Evolutionary conservation across 1,140 invertebrate genomes (phyloP).

Genomic region (Aphaenogaster floridana): DNA sequence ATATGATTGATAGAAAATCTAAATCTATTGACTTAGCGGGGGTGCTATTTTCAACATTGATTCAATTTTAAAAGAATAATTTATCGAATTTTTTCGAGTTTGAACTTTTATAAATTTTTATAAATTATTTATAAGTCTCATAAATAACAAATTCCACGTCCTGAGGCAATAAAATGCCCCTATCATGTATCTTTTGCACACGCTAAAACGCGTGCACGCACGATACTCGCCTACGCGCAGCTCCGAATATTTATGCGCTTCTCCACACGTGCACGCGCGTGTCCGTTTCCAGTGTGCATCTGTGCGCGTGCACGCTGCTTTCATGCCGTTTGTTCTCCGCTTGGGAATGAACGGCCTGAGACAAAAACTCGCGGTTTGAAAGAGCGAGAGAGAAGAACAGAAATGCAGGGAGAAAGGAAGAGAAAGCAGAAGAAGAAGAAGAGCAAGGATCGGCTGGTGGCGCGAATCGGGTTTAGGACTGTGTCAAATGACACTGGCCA

Average conservation of each 20-base stretch:
- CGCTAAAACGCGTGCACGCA: conserved; percentile 33
- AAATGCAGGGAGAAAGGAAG: background rate
- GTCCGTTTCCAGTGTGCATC: conserved; percentile 13
- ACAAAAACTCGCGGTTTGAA: conserved; percentile 66
- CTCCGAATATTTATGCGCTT: conserved; percentile 37
- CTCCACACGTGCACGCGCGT: conserved; percentile 22
- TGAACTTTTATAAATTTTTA: background rate
- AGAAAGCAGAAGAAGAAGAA: conserved; percentile 55
- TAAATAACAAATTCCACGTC: background rate
- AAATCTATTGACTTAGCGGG: background rate
- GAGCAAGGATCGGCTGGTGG: conserved; percentile 75
- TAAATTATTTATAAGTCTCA: no score
- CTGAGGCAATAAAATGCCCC: background rate
- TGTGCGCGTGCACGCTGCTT: conserved; percentile 44
- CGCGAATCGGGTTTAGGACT: conserved; percentile 85
- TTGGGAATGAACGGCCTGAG: conserved; percentile 69
- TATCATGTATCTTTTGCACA: conserved; percentile 47
- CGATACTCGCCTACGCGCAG: background rate
- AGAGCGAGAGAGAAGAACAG: conserved; percentile 47
- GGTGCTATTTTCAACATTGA: background rate
- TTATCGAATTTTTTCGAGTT: background rate
- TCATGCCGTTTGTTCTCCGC: conserved; percentile 73
- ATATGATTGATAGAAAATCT: background rate
- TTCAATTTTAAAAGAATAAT: background rate
- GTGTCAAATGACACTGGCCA: conserved; percentile 84